A percentile compares a stretch with the other conserved stretches of the same genome.
phyloP scores from a whole-genome alignment of 2,113 vertebrate species.

The Desmodus rotundus region DNA sequence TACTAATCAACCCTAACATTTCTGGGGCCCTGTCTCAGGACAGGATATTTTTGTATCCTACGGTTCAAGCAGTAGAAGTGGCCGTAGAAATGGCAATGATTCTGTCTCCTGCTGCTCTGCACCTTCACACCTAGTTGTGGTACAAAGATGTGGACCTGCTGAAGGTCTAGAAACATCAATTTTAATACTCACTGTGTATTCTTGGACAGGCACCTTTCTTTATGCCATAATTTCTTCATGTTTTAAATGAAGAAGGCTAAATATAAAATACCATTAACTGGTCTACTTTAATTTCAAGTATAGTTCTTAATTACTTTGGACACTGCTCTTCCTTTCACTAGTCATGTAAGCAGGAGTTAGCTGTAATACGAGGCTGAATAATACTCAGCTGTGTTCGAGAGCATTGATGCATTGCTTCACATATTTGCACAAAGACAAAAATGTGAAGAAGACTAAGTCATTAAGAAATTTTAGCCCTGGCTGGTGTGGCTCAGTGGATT shows the following conservation, averaged over 20 bases:
- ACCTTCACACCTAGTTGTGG: not conserved
- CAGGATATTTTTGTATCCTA: not conserved
- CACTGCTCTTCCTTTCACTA: not conserved
- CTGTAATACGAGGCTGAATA: not conserved
- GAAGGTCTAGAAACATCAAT: not conserved
- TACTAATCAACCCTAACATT: not conserved
- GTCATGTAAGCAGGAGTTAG: not conserved
- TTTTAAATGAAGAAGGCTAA: not conserved
- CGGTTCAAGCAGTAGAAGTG: not conserved
- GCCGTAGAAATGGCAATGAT: not conserved
- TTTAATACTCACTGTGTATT: not conserved
- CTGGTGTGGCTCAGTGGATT: no score
- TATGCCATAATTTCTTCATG: not conserved
- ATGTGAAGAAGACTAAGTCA: not conserved
- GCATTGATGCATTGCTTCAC: not conserved
- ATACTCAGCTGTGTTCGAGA: not conserved
- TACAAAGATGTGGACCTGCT: not conserved
- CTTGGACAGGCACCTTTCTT: not conserved
- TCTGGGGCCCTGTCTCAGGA: not conserved
- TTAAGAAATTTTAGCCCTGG: not conserved
- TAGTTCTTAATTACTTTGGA: not conserved
- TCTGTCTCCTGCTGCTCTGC: not conserved
- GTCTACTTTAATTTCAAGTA: not conserved
- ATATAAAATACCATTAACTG: not conserved
- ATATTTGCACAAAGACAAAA: slow-evolving; percentile 15